Percentiles rank a stretch among this genome's conserved stretches.
phyloP scores from a whole-genome alignment of 2,113 vertebrate genomes.

The Bolborhynchus lineola region DNA sequence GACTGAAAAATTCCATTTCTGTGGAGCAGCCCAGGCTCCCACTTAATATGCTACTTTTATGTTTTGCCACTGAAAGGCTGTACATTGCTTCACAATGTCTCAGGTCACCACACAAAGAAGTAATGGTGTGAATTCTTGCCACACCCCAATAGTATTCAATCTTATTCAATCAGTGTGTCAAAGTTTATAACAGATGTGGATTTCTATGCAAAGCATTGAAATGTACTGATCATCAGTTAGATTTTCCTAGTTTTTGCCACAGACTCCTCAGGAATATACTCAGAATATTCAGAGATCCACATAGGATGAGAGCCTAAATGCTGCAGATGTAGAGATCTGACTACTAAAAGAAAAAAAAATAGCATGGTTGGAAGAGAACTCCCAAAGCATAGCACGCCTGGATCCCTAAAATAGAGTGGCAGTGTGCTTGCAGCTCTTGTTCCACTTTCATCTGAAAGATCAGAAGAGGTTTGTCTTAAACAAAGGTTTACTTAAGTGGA shows the following conservation, averaged over 20 bases:
- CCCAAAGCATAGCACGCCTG: neutral
- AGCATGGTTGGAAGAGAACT: neutral
- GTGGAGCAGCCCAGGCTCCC: neutral
- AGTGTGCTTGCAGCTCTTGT: neutral
- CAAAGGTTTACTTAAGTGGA: neutral
- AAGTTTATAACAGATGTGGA: neutral
- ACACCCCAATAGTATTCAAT: neutral
- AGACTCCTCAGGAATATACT: neutral
- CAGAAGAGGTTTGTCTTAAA: neutral
- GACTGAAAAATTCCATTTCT: conserved; percentile 19
- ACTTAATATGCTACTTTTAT: neutral
- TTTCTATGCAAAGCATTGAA: neutral
- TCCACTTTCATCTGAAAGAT: neutral
- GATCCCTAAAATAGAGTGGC: neutral
- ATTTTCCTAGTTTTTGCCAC: neutral
- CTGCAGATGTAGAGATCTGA: neutral
- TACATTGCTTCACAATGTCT: neutral
- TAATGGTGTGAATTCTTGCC: neutral
- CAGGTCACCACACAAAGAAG: neutral
- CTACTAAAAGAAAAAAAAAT: neutral
- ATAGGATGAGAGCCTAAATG: neutral
- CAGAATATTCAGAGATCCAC: neutral
- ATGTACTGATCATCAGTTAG: neutral
- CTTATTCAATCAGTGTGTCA: neutral
- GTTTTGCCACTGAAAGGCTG: neutral